A percentile compares a stretch with the other conserved stretches of the same genome.
These are phyloP conservation scores for Agriopis aurantiaria DNA, from an alignment of 2,888 invertebrate genomes.

Conservation along the genomic window DNA sequence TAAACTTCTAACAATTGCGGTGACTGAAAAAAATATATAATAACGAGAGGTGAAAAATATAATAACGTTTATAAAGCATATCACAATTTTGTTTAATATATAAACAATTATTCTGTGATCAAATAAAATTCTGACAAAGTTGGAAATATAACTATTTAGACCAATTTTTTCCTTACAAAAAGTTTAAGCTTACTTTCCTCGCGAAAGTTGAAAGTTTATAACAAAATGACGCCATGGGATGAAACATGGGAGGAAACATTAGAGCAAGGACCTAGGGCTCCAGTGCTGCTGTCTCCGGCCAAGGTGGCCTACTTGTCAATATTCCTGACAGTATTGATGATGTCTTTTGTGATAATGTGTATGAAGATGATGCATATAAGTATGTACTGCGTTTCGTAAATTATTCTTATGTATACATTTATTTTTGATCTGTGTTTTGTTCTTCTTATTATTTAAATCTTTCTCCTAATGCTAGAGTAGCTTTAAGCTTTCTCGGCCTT, in stretches of 20 bases:
- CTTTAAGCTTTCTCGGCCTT: too few species aligned
- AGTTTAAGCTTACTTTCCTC: slow-evolving; percentile 15
- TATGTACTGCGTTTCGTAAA: slow-evolving; percentile 46
- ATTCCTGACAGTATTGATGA: slow-evolving; percentile 57
- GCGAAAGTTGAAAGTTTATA: slow-evolving; percentile 19
- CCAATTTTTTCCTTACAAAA: neutral
- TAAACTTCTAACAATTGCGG: neutral
- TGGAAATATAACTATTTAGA: neutral
- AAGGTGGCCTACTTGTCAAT: slow-evolving; percentile 50
- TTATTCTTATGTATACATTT: neutral
- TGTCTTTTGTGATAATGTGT: slow-evolving; percentile 68
- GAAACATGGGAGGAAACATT: slow-evolving; percentile 4
- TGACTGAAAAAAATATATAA: neutral
- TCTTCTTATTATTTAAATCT: too few species aligned
- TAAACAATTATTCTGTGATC: slow-evolving; percentile 48
- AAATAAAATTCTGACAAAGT: neutral
- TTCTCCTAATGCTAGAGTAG: too few species aligned
- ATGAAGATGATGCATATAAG: slow-evolving; percentile 61
- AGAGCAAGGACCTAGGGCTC: neutral
- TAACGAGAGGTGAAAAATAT: neutral
- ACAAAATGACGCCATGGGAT: slow-evolving; percentile 28
- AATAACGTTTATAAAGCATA: too few species aligned
- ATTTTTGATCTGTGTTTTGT: neutral
- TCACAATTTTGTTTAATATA: slow-evolving; percentile 30
- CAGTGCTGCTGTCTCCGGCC: slow-evolving; percentile 28